These are phyloP conservation scores for Polypedilum vanderplanki DNA, from an alignment of 1,140 invertebrate species.

Conservation along the genomic window DNA sequence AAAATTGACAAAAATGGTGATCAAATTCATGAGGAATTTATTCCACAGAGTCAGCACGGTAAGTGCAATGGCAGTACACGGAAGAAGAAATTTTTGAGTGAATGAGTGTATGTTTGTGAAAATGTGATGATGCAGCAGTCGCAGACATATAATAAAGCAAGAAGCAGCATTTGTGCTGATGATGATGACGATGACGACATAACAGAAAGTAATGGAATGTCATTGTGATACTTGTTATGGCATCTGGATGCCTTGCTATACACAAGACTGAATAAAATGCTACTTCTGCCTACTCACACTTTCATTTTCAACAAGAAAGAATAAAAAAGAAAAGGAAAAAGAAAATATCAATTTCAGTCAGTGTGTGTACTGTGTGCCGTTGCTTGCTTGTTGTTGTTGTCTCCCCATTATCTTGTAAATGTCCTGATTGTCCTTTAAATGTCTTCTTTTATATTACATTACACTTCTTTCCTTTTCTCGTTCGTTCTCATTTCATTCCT, in stretches of 20 bases:
- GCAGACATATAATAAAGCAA: not conserved
- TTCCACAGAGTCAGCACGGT: slow-evolving; percentile 39
- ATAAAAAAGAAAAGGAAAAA: not conserved
- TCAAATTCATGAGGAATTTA: slow-evolving; percentile 45
- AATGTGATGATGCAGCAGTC: slow-evolving; percentile 11
- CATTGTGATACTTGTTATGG: not conserved
- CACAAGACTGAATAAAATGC: too few species aligned
- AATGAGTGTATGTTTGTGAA: not conserved
- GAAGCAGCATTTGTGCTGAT: not conserved
- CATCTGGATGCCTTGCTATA: not conserved
- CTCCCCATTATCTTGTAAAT: slow-evolving; percentile 26
- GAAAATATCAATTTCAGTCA: not conserved
- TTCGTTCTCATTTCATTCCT: not conserved
- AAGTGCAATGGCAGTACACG: not conserved
- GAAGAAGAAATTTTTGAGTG: slow-evolving; percentile 19
- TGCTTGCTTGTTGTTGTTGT: not conserved
- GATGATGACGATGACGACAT: too few species aligned
- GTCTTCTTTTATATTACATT: slow-evolving; percentile 28
- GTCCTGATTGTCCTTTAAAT: slow-evolving; percentile 29
- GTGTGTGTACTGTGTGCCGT: not conserved
- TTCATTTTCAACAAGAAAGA: not conserved
- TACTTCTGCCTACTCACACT: not conserved
- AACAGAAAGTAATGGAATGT: not conserved
- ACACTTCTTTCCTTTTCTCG: slow-evolving; percentile 5
- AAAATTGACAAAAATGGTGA: slow-evolving; percentile 44